These are phyloP conservation scores for Tinamus guttatus DNA, from an alignment of 2,113 vertebrate species.

Conservation along the genomic window DNA sequence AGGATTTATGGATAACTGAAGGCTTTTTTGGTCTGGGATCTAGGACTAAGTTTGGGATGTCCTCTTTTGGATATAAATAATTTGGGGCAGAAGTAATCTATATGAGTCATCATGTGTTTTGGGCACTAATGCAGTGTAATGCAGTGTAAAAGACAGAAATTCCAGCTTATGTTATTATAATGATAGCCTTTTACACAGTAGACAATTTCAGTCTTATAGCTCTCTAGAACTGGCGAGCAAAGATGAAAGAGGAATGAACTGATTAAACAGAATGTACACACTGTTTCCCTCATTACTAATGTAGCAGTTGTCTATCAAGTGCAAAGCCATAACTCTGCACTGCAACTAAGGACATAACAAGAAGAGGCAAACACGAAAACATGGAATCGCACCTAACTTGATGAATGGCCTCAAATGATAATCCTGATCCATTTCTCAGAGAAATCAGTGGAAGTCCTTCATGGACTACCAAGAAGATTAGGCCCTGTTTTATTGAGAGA, in stretches of 20 bases:
- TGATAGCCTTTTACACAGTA: neutral
- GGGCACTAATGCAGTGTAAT: accelerated
- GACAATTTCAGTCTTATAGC: neutral
- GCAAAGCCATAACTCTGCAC: too few species aligned
- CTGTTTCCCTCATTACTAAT: neutral
- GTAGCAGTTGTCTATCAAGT: neutral
- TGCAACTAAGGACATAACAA: neutral
- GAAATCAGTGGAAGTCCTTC: neutral
- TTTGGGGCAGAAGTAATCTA: neutral
- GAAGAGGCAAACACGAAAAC: neutral
- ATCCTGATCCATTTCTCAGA: neutral
- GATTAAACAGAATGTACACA: neutral
- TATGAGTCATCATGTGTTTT: neutral
- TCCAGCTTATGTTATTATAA: neutral
- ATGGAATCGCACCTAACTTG: neutral
- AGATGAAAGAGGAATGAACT: neutral
- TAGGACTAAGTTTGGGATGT: neutral
- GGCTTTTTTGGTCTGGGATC: neutral
- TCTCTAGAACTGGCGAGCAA: neutral
- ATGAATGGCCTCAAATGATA: neutral
- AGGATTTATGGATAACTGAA: neutral
- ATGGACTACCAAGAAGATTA: neutral
- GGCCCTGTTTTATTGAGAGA: neutral
- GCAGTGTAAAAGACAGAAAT: neutral
- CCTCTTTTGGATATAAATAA: neutral